Conservation (phyloP, 2,797 vertebrate species). For the Petrocephalus schoutedeni region DNA sequence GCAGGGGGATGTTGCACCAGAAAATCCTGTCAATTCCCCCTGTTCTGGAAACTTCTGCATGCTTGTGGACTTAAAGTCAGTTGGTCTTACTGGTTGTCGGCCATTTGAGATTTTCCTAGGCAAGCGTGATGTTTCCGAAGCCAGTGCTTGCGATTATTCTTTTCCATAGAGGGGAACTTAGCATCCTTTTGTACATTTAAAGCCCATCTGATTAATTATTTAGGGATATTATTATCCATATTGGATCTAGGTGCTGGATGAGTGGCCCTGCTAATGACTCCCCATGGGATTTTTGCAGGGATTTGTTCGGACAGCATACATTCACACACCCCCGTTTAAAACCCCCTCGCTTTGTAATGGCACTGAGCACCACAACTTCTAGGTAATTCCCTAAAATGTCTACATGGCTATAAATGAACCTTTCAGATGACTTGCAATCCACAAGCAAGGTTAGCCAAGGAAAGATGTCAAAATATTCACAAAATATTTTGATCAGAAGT, state of each 20-base stretch:
- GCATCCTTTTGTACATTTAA: conserved; percentile 59
- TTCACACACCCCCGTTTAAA: conserved; percentile 48
- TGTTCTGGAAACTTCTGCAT: not conserved
- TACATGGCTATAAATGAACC: not conserved
- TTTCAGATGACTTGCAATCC: not conserved
- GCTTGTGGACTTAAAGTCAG: conserved; percentile 36
- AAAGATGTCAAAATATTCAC: not conserved
- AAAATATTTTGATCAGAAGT: not conserved
- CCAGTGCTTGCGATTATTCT: conserved; percentile 36
- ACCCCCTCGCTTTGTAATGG: conserved; percentile 48
- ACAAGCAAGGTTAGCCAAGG: not conserved
- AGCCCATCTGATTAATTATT: conserved; percentile 70
- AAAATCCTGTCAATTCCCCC: not conserved
- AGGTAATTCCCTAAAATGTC: not conserved
- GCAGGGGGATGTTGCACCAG: not conserved
- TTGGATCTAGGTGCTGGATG: conserved; percentile 71
- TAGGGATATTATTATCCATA: conserved; percentile 66
- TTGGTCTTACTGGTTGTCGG: conserved; percentile 43
- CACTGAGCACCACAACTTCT: conserved; percentile 33
- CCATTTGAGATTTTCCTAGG: conserved; percentile 40
- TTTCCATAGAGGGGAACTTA: conserved; percentile 39
- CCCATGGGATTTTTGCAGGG: conserved; percentile 45
- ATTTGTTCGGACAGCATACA: conserved; percentile 40
- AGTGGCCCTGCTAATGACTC: conserved; percentile 69
- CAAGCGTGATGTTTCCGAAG: conserved; percentile 36